phyloP scores from a whole-genome alignment of 2,888 invertebrate species.

The Eueremaeus valkanovi region DNA sequence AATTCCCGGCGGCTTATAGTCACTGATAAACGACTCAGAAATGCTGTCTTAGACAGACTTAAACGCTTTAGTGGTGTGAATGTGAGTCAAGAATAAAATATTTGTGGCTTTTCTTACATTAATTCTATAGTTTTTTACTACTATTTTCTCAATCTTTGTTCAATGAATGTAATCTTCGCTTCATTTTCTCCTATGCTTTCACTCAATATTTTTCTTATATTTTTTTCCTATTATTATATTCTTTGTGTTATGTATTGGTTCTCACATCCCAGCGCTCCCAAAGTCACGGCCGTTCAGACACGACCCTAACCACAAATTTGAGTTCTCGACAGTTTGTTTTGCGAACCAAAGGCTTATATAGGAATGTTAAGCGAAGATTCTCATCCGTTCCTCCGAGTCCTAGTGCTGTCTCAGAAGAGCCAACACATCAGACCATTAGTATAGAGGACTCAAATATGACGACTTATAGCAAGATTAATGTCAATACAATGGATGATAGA shows the following conservation, averaged over 20 bases:
- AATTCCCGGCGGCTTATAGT: slow-evolving; percentile 28
- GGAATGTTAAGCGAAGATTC: slow-evolving; percentile 26
- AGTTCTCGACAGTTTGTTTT: slow-evolving; percentile 1
- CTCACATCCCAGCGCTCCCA: slow-evolving; percentile 30
- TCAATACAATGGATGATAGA: slow-evolving; percentile 26
- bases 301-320: neutral
- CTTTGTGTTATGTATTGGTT: neutral
- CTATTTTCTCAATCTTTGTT: neutral
- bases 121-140: neutral
- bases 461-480: slow-evolving; percentile 11
- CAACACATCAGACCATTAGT: neutral
- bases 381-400: slow-evolving; percentile 24
- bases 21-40: slow-evolving; percentile 18
- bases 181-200: too few relatives aligned
- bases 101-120: neutral
- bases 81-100: neutral
- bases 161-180: neutral
- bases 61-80: neutral
- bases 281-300: slow-evolving; percentile 32
- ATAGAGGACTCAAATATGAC: slow-evolving; percentile 9
- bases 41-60: slow-evolving; percentile 9
- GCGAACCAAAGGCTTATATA: slow-evolving; percentile 33
- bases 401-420: neutral
- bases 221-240: neutral
- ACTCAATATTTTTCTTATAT: neutral